Evolutionary conservation across 2,797 vertebrate genomes (phyloP).

Genomic region (Perodicticus potto): DNA sequence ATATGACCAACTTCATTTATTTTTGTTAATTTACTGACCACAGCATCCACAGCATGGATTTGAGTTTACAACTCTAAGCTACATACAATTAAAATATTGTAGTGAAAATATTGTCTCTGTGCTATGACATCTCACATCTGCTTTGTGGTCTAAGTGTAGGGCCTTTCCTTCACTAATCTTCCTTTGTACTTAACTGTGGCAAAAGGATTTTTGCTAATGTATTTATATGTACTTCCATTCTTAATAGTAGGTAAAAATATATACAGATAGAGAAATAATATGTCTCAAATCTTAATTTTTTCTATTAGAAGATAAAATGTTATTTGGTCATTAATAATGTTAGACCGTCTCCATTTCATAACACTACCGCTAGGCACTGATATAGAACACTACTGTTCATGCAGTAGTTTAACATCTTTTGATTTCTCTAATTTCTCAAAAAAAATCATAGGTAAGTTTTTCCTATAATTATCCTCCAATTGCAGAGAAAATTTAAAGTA

Average conservation of each 20-base stretch:
- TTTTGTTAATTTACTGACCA: not conserved
- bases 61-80: not conserved
- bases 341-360: too few species aligned
- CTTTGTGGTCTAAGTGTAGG: not conserved
- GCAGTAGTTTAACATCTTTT: not conserved
- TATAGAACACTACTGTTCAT: not conserved
- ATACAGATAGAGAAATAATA: not conserved
- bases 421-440: not conserved
- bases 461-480: not conserved
- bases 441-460: not conserved
- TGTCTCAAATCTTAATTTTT: not conserved
- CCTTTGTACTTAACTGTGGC: not conserved
- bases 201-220: not conserved
- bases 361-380: not conserved
- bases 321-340: not conserved
- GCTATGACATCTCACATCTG: not conserved
- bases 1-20: not conserved
- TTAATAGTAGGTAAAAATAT: not conserved
- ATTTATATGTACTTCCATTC: not conserved
- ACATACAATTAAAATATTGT: not conserved
- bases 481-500: not conserved
- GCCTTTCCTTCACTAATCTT: not conserved
- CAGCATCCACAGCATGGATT: not conserved
- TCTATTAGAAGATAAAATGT: not conserved
- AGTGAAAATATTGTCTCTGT: not conserved